Evolutionary conservation across 2,113 vertebrate genomes (phyloP), one percentile per base, ranked within the genome.

Genomic region (Clarias macrocephalus): DNA sequence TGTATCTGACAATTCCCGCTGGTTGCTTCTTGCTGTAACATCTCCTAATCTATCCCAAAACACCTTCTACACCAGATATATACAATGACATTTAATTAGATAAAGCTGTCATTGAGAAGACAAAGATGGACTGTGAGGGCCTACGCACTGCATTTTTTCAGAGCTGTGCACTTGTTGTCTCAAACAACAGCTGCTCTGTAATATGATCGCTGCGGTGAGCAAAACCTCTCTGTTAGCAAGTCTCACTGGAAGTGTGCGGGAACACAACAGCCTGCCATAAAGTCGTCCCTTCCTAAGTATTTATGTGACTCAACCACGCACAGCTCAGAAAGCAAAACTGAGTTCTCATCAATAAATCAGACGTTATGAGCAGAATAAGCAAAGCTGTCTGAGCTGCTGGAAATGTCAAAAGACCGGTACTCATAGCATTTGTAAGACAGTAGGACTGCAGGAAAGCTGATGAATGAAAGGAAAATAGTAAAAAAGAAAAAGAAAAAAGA

Each of bases 311-410:
- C n/a, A 1, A 48, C 28, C 16, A 9, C 0, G 19, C 12, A 6
- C 5, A 12, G 73, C n/a, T 65, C 48, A 37, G 25, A 85, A 30
- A 80, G 72, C 25, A 52, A 81, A 90, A 75, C 76, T 70, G 73
- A 60, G 65, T 42, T 18, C 33, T 88, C 75, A 88, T 86, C n/a
- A 87, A 91, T 89, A 88, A 88, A 88, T 88, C 54, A 91, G 76
- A 15, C 18, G 0, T 12, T 76, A 48, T 15, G 54, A n/a, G 52
- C 52, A 79, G 23, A 79, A 63, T 42, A 33, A 63, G 25, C 59
- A 33, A 62, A 57, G 21, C 48, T 37, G 12, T n/a, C 19, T 33
- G 73, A 79, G 30, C 28, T 68, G 63, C 5, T 72, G 9, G 30
- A 68, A 62, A 62, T 13, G 70, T 48, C 56, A 62, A 18, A 7